A percentile compares a stretch with the other conserved stretches of the same genome.
Evolutionary conservation across 2,797 vertebrate genomes (phyloP).

Genomic region (Coilia nasus): DNA sequence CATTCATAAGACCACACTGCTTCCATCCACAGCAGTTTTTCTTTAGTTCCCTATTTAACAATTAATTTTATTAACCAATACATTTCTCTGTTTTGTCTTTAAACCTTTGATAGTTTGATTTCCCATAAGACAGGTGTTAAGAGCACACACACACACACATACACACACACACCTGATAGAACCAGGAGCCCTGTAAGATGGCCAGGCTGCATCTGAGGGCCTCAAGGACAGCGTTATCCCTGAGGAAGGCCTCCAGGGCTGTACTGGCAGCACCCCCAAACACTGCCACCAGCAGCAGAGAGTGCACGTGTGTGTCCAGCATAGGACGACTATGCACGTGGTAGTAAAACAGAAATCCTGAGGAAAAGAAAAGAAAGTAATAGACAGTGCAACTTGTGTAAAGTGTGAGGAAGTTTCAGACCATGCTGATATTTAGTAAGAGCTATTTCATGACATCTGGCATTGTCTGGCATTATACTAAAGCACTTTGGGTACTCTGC

Average conservation of each 20-base stretch:
- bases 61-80: too few species aligned
- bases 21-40: neutral
- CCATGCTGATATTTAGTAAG: neutral
- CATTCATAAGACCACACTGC: neutral
- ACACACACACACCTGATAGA: conserved; percentile 85
- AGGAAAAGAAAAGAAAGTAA: neutral
- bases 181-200: conserved; percentile 91
- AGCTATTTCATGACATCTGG: neutral
- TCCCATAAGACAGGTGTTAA: neutral
- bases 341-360: conserved; percentile 93
- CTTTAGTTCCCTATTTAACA: neutral
- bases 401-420: neutral
- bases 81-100: neutral
- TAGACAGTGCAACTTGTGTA: neutral
- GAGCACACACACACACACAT: neutral
- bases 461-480: neutral
- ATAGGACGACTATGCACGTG: conserved; percentile 81
- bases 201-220: conserved; percentile 76
- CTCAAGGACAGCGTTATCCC: conserved; percentile 81
- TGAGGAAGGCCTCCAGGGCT: conserved; percentile 83
- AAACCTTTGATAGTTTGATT: neutral
- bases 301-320: conserved; percentile 90
- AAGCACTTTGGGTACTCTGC: too few species aligned
- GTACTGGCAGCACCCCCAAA: conserved; percentile 73
- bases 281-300: conserved; percentile 81